Percentiles rank a stretch among this genome's conserved stretches.
Conservation (phyloP, 2,888 invertebrate genomes). For the Rhagium mordax region DNA sequence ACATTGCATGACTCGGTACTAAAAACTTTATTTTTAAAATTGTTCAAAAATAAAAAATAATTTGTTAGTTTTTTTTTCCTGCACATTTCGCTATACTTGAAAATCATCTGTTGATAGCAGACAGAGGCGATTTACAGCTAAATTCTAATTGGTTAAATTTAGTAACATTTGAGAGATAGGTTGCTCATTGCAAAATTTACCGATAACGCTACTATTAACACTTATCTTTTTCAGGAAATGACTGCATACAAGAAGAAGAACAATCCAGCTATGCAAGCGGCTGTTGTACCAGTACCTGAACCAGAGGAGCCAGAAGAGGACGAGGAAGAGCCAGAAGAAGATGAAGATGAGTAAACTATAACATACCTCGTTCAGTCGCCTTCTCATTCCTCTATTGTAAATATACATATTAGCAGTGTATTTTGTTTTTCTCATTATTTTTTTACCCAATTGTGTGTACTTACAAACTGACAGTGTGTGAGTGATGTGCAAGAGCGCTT, state of each 20-base stretch:
- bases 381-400: slow-evolving; percentile 69
- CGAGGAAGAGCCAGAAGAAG: slow-evolving; percentile 69
- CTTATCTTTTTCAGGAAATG: slow-evolving; percentile 79
- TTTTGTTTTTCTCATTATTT: slow-evolving; percentile 52
- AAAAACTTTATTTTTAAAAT: too few relatives aligned
- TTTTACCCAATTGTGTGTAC: slow-evolving; percentile 64
- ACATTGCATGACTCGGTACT: too few relatives aligned
- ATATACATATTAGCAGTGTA: slow-evolving; percentile 65
- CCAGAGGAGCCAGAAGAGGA: slow-evolving; percentile 79
- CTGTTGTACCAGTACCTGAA: slow-evolving; percentile 74
- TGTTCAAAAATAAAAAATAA: too few relatives aligned
- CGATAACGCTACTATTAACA: not conserved
- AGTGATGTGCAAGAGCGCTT: slow-evolving; percentile 30
- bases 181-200: not conserved
- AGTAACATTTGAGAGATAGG: too few relatives aligned
- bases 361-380: slow-evolving; percentile 61
- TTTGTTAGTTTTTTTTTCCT: too few relatives aligned
- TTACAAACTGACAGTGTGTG: slow-evolving; percentile 63
- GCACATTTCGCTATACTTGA: too few relatives aligned
- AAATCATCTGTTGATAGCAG: too few relatives aligned
- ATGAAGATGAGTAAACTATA: slow-evolving; percentile 71
- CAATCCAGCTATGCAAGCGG: slow-evolving; percentile 70
- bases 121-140: too few relatives aligned
- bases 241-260: slow-evolving; percentile 87
- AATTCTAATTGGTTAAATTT: too few relatives aligned